Evolutionary conservation across 2,888 invertebrate species (phyloP).

Genomic region (Megamerina dolium): DNA sequence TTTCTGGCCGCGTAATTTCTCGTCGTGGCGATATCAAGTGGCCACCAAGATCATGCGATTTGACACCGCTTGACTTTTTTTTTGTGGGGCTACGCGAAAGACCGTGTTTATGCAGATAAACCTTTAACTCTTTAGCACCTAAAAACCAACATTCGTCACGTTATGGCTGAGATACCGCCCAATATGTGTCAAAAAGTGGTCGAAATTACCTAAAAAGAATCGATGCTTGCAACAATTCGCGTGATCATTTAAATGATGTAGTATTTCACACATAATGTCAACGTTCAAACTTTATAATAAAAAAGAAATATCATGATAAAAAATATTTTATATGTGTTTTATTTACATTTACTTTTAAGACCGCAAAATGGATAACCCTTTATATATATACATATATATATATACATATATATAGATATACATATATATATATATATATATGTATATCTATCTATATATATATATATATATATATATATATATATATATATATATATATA

Average conservation of each 20-base stretch:
- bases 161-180: constrained; percentile 12
- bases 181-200: constrained; percentile 13
- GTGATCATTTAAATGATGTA: constrained; percentile 3
- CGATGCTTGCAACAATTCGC: constrained; percentile 7
- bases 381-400: no score
- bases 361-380: no score
- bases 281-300: constrained; percentile 9
- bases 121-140: no score
- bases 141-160: no score
- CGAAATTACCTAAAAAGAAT: constrained; percentile 10
- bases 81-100: background rate
- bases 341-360: constrained; percentile 10
- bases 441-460: no score
- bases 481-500: no score
- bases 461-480: no score
- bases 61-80: background rate
- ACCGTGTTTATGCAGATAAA: background rate
- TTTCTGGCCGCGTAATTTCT: constrained; percentile 8
- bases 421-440: no score
- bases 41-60: background rate
- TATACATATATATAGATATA: no score
- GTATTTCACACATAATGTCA: constrained; percentile 8
- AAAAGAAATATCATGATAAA: constrained; percentile 9
- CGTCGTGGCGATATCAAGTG: background rate
- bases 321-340: no score